Evolutionary conservation across 2,113 vertebrate genomes (phyloP).

Genomic region (Dendrocopos noguchii): DNA sequence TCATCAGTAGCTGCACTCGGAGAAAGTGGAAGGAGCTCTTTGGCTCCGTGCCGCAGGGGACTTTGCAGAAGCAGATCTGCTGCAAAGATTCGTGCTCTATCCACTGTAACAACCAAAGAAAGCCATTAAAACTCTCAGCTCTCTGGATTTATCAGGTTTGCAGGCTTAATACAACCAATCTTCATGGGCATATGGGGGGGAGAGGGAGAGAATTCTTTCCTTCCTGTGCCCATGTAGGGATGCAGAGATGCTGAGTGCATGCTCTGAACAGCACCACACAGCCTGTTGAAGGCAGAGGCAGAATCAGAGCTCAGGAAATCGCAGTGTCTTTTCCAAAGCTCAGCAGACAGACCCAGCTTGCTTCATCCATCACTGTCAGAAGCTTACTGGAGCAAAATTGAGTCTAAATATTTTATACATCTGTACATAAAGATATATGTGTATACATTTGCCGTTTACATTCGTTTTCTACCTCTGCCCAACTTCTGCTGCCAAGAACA

Average conservation of each 20-base stretch:
- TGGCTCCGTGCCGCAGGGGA: neutral
- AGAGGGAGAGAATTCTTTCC: neutral
- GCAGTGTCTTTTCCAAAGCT: neutral
- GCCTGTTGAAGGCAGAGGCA: neutral
- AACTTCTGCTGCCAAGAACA: neutral
- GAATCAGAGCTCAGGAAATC: neutral
- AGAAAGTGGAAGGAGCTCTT: neutral
- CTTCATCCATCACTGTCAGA: neutral
- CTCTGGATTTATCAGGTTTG: neutral
- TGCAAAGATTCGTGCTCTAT: neutral
- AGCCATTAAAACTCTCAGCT: neutral
- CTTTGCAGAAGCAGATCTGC: neutral
- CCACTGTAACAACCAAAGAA: neutral
- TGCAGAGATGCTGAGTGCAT: neutral
- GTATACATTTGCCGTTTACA: neutral
- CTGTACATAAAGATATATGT: neutral
- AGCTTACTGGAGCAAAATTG: neutral
- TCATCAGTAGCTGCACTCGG: neutral
- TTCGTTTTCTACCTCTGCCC: neutral
- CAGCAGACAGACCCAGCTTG: neutral
- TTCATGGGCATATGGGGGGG: neutral
- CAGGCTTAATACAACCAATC: neutral
- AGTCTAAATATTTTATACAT: neutral
- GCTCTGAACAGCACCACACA: neutral
- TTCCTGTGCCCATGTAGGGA: neutral